These are phyloP conservation scores for Eulemur mongoz DNA, from an alignment of 2,797 vertebrate species.

Conservation along the genomic window DNA sequence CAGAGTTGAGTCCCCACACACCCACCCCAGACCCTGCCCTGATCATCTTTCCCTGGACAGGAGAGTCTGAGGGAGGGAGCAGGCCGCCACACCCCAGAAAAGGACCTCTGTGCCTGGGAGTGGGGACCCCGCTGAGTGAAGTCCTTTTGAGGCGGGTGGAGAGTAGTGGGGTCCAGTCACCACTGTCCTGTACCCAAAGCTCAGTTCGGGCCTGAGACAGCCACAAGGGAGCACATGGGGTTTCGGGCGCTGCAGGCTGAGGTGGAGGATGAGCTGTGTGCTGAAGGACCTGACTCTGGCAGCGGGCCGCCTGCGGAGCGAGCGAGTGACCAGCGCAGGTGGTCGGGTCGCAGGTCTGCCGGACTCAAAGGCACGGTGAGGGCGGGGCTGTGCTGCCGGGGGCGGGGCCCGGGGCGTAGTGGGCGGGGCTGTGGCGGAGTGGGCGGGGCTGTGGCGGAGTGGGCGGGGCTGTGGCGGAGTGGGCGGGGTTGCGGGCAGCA, in stretches of 20 bases:
- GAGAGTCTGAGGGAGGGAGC: background rate
- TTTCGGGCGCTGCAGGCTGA: background rate
- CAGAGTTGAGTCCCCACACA: background rate
- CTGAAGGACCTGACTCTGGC: background rate
- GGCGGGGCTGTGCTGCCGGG: no score
- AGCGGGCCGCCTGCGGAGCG: rapidly evolving
- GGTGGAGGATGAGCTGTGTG: background rate
- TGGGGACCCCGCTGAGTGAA: background rate
- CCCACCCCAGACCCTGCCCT: background rate
- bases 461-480: no score
- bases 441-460: no score
- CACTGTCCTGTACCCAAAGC: background rate
- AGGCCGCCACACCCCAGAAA: background rate
- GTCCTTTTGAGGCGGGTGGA: background rate
- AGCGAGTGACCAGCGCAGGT: rapidly evolving
- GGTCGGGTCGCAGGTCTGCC: rapidly evolving
- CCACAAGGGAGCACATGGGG: background rate
- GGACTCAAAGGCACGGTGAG: rapidly evolving
- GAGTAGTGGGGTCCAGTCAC: background rate
- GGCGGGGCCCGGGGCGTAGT: background rate
- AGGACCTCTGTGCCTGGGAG: background rate
- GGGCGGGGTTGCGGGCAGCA: background rate
- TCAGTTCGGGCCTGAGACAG: background rate
- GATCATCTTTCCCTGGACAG: background rate
- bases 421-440: no score